Evolutionary conservation across 2,888 invertebrate genomes (phyloP).

Genomic region (Osmoderma eremita): DNA sequence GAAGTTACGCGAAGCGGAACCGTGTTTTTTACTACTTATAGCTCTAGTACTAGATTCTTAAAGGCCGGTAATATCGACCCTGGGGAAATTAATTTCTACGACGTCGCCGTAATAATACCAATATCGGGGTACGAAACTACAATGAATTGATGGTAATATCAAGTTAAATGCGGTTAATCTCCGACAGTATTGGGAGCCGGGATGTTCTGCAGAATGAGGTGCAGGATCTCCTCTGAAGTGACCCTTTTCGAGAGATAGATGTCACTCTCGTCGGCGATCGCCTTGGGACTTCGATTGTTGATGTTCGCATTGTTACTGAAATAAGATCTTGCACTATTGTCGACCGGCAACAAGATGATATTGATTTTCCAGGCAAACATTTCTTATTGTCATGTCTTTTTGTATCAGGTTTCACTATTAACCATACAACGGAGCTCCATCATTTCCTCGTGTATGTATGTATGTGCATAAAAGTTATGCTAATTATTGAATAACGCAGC

Average conservation of each 20-base stretch:
- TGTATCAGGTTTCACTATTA: too few relatives aligned
- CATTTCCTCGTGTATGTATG: too few relatives aligned
- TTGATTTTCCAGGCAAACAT: slow-evolving; percentile 41
- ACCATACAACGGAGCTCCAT: too few relatives aligned
- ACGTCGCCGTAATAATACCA: slow-evolving; percentile 27
- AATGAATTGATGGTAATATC: slow-evolving; percentile 37
- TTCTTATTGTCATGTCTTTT: too few relatives aligned
- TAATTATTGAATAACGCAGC: too few relatives aligned
- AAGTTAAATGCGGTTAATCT: slow-evolving; percentile 39
- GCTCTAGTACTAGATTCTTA: slow-evolving; percentile 16
- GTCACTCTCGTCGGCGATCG: slow-evolving; percentile 60
- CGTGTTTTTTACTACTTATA: slow-evolving; percentile 18
- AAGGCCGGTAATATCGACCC: slow-evolving; percentile 27
- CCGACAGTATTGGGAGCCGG: slow-evolving; percentile 25
- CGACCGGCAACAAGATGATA: slow-evolving; percentile 42
- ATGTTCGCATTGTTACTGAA: slow-evolving; percentile 57
- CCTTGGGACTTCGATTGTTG: slow-evolving; percentile 62
- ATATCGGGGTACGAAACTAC: slow-evolving; percentile 26
- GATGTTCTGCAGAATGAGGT: slow-evolving; percentile 16
- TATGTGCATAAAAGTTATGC: too few relatives aligned
- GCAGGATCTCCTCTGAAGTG: slow-evolving; percentile 29
- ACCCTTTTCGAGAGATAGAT: slow-evolving; percentile 52
- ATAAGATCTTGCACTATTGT: slow-evolving; percentile 52
- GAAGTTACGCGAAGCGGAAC: not conserved
- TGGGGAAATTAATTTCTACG: slow-evolving; percentile 38